Conservation (phyloP, 2,888 invertebrate species). For the Ptychoptera albimana region DNA sequence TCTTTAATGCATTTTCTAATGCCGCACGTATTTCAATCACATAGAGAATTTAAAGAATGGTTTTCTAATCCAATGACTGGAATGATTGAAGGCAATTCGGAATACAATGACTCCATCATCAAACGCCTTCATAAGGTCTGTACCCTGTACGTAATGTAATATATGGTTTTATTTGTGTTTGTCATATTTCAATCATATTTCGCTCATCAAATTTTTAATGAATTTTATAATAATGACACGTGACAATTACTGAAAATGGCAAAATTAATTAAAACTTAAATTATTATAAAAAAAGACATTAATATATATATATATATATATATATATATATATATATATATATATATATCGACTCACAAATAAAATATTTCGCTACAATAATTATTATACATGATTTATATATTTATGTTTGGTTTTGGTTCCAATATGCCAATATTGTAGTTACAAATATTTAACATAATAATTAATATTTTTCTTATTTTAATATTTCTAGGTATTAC, state of each 20-base stretch:
- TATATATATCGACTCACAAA: no score
- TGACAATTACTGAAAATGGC: no score
- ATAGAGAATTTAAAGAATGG: conserved; percentile 96
- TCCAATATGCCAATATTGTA: no score
- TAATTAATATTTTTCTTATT: conserved; percentile 13
- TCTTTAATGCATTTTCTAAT: conserved; percentile 96
- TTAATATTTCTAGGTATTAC: conserved; percentile 50
- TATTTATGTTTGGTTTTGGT: no score
- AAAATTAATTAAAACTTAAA: no score
- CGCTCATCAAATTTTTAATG: not conserved
- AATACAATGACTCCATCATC: conserved; percentile 80
- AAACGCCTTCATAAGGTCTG: conserved; percentile 75
- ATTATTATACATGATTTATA: no score
- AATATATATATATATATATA: no score
- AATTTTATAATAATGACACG: not conserved
- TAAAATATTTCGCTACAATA: no score
- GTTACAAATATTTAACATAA: no score
- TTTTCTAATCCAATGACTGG: conserved; percentile 94
- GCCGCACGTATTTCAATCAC: conserved; percentile 93
- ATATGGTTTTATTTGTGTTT: conserved; percentile 8
- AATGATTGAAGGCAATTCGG: conserved; percentile 86
- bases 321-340: no score
- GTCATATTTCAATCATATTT: not conserved
- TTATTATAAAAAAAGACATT: no score
- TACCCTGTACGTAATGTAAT: conserved; percentile 14